These are phyloP conservation scores for Dicrostonyx torquatus DNA, from an alignment of 2,797 vertebrate genomes.

Conservation along the genomic window DNA sequence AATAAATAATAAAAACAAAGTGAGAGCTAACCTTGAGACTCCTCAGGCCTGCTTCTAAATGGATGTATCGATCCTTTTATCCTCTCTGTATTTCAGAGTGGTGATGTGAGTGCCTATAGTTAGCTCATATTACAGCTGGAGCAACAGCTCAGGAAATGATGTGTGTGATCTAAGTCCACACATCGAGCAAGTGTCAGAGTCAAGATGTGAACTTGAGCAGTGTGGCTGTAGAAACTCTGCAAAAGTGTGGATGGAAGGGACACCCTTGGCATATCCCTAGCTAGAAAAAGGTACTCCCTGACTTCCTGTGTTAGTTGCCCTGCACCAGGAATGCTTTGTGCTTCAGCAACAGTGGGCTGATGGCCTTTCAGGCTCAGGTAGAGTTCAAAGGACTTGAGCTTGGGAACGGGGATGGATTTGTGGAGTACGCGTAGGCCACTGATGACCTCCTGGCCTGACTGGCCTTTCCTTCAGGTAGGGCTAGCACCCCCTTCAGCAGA, in stretches of 20 bases:
- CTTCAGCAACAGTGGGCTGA: not conserved
- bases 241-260: not conserved
- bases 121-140: not conserved
- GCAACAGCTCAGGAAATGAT: not conserved
- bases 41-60: not conserved
- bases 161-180: not conserved
- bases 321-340: not conserved
- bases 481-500: too few species aligned
- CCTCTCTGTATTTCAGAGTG: not conserved
- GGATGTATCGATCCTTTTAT: not conserved
- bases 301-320: not conserved
- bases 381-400: not conserved
- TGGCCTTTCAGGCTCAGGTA: not conserved
- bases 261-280: not conserved
- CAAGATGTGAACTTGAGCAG: not conserved
- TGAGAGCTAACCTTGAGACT: not conserved
- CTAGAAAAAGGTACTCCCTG: not conserved
- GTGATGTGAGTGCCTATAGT: not conserved
- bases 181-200: not conserved
- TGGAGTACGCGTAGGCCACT: not conserved
- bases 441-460: not conserved
- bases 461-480: not conserved
- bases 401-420: not conserved
- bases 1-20: conserved; percentile 19
- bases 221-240: not conserved